Conservation (phyloP, 2,888 invertebrate species). For the Drosophila suboccidentalis region DNA sequence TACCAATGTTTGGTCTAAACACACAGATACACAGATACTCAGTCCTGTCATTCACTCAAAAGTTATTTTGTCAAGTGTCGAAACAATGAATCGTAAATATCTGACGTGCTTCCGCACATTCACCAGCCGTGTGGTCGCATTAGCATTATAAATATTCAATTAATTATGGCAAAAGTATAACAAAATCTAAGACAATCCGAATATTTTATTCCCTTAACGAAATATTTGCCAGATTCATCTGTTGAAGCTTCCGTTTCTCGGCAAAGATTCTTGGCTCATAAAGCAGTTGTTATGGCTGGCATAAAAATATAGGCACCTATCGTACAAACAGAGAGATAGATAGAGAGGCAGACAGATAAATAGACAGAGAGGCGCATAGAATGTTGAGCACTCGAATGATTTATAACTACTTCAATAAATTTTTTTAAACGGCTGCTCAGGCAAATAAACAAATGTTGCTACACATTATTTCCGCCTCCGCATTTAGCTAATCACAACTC, state of each 20-base stretch:
- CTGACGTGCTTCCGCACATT: constrained; percentile 75
- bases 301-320: constrained; percentile 28
- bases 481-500: constrained; percentile 49
- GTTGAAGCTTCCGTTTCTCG: constrained; percentile 24
- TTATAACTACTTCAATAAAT: constrained; percentile 73
- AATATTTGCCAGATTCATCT: constrained; percentile 9
- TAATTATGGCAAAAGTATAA: constrained; percentile 61
- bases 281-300: constrained; percentile 11
- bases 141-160: constrained; percentile 75
- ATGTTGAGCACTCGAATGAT: constrained; percentile 60
- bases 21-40: constrained; percentile 9
- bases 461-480: constrained; percentile 73
- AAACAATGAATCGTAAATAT: constrained; percentile 75
- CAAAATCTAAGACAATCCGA: constrained; percentile 35
- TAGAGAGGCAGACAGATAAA: constrained; percentile 21
- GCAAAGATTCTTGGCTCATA: constrained; percentile 5
- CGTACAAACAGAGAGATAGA: constrained; percentile 20
- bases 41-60: constrained; percentile 46
- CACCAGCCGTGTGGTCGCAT: constrained; percentile 52
- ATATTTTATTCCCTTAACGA: constrained; percentile 19
- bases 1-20: constrained; percentile 14
- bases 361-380: constrained; percentile 35
- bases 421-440: constrained; percentile 56
- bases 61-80: constrained; percentile 67
- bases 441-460: constrained; percentile 53